Evolutionary conservation across 2,888 invertebrate genomes (phyloP), one percentile per base, ranked within the genome.

Genomic region (Polymixis lichenea): DNA sequence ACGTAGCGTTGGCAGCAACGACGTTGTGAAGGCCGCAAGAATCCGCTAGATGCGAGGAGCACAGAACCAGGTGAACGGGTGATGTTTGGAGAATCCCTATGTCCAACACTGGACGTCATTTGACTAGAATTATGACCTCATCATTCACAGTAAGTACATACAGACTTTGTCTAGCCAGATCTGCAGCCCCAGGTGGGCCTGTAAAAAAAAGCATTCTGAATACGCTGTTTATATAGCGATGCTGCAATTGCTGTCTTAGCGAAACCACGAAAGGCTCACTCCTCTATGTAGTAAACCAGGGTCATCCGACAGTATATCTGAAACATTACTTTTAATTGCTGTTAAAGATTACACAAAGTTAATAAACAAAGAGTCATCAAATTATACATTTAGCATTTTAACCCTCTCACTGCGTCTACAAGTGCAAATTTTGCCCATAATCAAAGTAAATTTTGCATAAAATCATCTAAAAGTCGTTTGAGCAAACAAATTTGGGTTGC

Each of bases 401-500:
- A 83, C 82, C 75, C 76, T 67, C 67, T 77, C 58, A 66, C 66
- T 75, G 71, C 68, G 74, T 72, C 80, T 82, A 64, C 66, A 66
- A 80, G 60, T 49, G 72, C 77, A 80, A 88, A 84, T 82, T 87
- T 82, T 81, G 43, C 58, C 83, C 79, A 85, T 77, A 87, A 83
- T 79, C 74, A 82, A 78, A 81, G 83, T 76, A 78, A 72, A 77
- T 86, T 89, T 87, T 87, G 86, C 89, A 90, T 87, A 89, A 85
- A 83, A 86, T 82, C 83, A 62, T 78, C 75, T 60, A 22, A 80
- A 84, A 84, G 70, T 84, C 78, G 78, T 83, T 80, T 77, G 74
- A 78, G 80, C 86, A 86, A 88, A 89, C 85, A 88, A 88, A 71
- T 86, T 86, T 87, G 89, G 91, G 90, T 89, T 89, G 90, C 66